These are phyloP conservation scores for Aquatica leii DNA, from an alignment of 2,888 invertebrate genomes.

Conservation along the genomic window DNA sequence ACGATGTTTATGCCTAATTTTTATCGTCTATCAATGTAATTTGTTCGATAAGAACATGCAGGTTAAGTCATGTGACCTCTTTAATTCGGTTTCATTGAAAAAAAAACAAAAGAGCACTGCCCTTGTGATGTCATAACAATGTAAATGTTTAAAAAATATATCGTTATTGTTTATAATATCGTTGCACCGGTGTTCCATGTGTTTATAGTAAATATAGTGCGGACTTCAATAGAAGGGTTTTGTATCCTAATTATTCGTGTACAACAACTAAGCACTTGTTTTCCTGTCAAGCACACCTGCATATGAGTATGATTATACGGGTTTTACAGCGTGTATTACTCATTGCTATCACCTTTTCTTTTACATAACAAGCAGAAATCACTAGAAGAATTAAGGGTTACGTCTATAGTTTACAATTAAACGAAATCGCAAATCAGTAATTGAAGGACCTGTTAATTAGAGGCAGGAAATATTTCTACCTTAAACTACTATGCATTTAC, in stretches of 20 bases:
- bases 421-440: too few species aligned
- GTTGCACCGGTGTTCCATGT: not conserved
- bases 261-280: constrained; percentile 9
- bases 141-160: not conserved
- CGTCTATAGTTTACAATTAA: too few species aligned
- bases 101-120: constrained; percentile 28
- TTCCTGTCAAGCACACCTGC: constrained; percentile 8
- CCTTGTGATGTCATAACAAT: constrained; percentile 32
- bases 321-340: constrained; percentile 5
- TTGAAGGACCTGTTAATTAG: too few species aligned
- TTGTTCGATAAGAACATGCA: not conserved
- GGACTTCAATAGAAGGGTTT: too few species aligned
- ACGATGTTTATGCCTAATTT: constrained; percentile 14
- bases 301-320: constrained; percentile 2
- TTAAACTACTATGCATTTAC: too few species aligned
- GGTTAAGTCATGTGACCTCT: constrained; percentile 22
- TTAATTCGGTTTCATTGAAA: constrained; percentile 23
- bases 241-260: not conserved
- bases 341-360: constrained; percentile 4
- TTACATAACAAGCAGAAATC: not conserved
- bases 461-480: too few species aligned
- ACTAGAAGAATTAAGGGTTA: too few species aligned
- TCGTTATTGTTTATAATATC: constrained; percentile 21
- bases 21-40: constrained; percentile 5
- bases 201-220: not conserved